phyloP scores from a whole-genome alignment of 2,888 invertebrate species.

The Colostygia pectinataria region DNA sequence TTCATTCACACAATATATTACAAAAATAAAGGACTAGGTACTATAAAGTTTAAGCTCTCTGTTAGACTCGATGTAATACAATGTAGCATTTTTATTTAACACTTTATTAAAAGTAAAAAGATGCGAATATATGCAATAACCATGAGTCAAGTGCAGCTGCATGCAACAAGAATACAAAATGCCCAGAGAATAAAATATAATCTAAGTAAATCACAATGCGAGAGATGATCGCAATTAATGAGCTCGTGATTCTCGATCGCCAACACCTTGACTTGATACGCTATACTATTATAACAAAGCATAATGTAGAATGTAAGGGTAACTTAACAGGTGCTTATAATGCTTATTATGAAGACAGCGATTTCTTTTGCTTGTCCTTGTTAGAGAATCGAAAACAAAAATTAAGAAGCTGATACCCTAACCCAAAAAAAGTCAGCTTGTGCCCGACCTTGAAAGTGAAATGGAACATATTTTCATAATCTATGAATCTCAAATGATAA shows the following conservation, averaged over 20 bases:
- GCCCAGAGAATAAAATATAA: constrained; percentile 39
- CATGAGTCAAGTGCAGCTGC: constrained; percentile 77
- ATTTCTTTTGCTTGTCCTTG: constrained; percentile 13
- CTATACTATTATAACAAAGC: constrained; percentile 11
- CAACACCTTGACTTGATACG: constrained; percentile 31
- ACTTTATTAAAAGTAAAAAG: constrained; percentile 27
- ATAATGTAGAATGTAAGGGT: not conserved
- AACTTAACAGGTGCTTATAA: constrained; percentile 17
- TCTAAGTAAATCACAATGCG: constrained; percentile 70
- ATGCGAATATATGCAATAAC: constrained; percentile 42
- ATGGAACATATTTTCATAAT: constrained; percentile 1
- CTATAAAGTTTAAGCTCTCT: constrained; percentile 3
- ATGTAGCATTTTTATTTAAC: constrained; percentile 28
- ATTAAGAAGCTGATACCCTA: no score
- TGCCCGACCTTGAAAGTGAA: not conserved
- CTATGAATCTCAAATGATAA: not conserved
- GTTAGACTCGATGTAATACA: no score
- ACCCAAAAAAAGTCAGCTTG: constrained; percentile 6
- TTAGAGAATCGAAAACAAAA: constrained; percentile 12
- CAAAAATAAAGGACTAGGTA: not conserved
- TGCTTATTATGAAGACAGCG: constrained; percentile 4
- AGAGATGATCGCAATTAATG: constrained; percentile 62
- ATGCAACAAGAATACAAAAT: constrained; percentile 8
- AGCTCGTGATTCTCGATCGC: constrained; percentile 46
- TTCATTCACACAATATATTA: not conserved